phyloP scores from a whole-genome alignment of 1,140 invertebrate species.

The Melanaphis sacchari region DNA sequence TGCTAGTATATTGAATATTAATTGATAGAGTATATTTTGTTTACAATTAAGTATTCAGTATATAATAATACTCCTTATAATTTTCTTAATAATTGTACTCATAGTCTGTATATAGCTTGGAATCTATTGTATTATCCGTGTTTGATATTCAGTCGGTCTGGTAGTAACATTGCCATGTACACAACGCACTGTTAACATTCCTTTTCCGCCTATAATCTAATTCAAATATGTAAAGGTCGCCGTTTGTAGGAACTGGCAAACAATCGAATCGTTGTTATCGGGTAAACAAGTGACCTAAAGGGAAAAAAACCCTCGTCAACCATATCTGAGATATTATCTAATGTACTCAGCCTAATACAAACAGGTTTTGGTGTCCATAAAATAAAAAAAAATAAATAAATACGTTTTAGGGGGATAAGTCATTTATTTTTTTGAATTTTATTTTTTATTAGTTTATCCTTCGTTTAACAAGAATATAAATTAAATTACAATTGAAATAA shows the following conservation, averaged over 20 bases:
- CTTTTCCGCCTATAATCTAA: slow-evolving; percentile 55
- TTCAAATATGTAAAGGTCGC: slow-evolving; percentile 58
- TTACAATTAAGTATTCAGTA: background rate
- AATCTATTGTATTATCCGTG: slow-evolving; percentile 18
- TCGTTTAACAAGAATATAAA: background rate
- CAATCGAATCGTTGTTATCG: slow-evolving; percentile 53
- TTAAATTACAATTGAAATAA: background rate
- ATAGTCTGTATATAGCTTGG: background rate
- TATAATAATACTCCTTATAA: background rate
- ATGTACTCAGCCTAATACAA: slow-evolving; percentile 25
- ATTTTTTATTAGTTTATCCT: background rate
- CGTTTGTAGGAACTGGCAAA: slow-evolving; percentile 44
- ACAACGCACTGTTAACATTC: slow-evolving; percentile 46
- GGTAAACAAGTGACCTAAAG: slow-evolving; percentile 54
- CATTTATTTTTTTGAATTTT: slow-evolving; percentile 6
- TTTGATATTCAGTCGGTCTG: background rate
- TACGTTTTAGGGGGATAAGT: slow-evolving; percentile 42
- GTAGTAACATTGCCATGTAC: background rate
- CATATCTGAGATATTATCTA: slow-evolving; percentile 47
- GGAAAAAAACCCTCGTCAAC: slow-evolving; percentile 42
- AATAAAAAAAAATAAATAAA: background rate
- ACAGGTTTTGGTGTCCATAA: slow-evolving; percentile 31
- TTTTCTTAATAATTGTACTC: background rate
- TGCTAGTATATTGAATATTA: background rate
- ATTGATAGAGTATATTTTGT: background rate